Percentiles rank a stretch among this genome's conserved stretches.
Evolutionary conservation across 2,797 vertebrate species (phyloP).

Genomic region (Gephyroberyx darwinii): DNA sequence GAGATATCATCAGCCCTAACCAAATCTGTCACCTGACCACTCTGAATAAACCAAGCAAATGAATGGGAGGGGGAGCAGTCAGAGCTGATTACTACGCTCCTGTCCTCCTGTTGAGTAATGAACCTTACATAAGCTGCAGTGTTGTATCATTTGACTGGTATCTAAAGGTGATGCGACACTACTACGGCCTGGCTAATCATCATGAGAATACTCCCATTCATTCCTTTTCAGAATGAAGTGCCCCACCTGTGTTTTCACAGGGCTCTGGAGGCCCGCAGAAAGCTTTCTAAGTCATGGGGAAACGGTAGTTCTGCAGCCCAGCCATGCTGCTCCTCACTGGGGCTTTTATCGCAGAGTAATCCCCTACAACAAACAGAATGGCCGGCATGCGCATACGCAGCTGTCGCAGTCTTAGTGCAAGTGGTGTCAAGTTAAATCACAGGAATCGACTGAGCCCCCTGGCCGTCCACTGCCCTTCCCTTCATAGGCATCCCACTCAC

Average conservation of each 20-base stretch:
- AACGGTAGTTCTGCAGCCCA: slow-evolving; percentile 77
- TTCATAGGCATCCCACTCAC: slow-evolving; percentile 73
- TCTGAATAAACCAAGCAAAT: slow-evolving; percentile 18
- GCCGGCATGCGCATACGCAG: slow-evolving; percentile 82
- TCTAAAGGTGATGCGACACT: slow-evolving; percentile 69
- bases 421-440: slow-evolving; percentile 84
- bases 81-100: slow-evolving; percentile 24
- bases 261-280: slow-evolving; percentile 68
- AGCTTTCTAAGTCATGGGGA: slow-evolving; percentile 72
- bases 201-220: slow-evolving; percentile 75
- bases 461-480: slow-evolving; percentile 79
- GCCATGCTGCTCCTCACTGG: slow-evolving; percentile 77
- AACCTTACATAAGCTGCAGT: slow-evolving; percentile 66
- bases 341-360: slow-evolving; percentile 84
- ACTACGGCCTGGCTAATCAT: slow-evolving; percentile 54
- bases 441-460: slow-evolving; percentile 78
- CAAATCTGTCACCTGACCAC: slow-evolving; percentile 19
- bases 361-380: slow-evolving; percentile 85
- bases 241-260: slow-evolving; percentile 74
- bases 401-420: slow-evolving; percentile 82
- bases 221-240: slow-evolving; percentile 63
- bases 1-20: slow-evolving; percentile 6
- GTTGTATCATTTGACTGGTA: slow-evolving; percentile 58
- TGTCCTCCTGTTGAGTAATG: slow-evolving; percentile 68
- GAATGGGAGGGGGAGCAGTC: slow-evolving; percentile 22